A percentile compares a stretch with the other conserved stretches of the same genome.
Evolutionary conservation across 2,888 invertebrate genomes (phyloP).

Genomic region (Peribatodes rhomboidaria): DNA sequence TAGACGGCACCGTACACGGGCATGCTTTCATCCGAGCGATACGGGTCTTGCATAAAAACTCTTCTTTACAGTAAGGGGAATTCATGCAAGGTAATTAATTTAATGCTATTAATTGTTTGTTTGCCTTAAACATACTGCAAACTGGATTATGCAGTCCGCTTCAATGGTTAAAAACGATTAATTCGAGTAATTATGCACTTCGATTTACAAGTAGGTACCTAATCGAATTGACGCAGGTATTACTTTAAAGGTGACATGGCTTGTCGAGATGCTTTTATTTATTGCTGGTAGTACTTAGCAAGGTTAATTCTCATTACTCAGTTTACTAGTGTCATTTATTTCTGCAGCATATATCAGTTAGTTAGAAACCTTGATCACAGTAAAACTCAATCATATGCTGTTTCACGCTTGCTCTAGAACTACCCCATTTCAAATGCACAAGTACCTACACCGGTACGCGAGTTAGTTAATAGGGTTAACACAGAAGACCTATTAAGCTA

Average conservation of each 20-base stretch:
- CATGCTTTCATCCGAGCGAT: constrained; percentile 54
- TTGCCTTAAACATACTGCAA: constrained; percentile 63
- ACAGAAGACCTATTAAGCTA: too few species aligned
- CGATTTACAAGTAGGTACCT: constrained; percentile 39
- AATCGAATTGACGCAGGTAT: constrained; percentile 24
- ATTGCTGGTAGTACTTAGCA: not conserved
- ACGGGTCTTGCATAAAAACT: constrained; percentile 57
- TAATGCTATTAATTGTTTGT: constrained; percentile 73
- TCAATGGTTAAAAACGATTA: constrained; percentile 43
- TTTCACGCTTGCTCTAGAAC: too few species aligned
- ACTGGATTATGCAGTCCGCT: constrained; percentile 47
- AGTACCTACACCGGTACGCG: too few species aligned
- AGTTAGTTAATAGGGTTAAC: too few species aligned
- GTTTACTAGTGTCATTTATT: not conserved
- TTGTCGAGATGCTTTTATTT: constrained; percentile 4
- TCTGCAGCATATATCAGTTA: not conserved
- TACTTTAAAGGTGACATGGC: constrained; percentile 15
- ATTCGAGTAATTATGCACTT: constrained; percentile 35
- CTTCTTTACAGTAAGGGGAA: constrained; percentile 55
- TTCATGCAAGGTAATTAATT: constrained; percentile 73
- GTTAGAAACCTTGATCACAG: too few species aligned
- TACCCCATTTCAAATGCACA: too few species aligned
- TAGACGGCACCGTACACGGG: constrained; percentile 48
- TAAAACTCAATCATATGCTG: too few species aligned
- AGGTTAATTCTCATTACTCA: not conserved